These are phyloP conservation scores for Toxonevra muliebris DNA, from an alignment of 2,888 invertebrate genomes.

Conservation along the genomic window DNA sequence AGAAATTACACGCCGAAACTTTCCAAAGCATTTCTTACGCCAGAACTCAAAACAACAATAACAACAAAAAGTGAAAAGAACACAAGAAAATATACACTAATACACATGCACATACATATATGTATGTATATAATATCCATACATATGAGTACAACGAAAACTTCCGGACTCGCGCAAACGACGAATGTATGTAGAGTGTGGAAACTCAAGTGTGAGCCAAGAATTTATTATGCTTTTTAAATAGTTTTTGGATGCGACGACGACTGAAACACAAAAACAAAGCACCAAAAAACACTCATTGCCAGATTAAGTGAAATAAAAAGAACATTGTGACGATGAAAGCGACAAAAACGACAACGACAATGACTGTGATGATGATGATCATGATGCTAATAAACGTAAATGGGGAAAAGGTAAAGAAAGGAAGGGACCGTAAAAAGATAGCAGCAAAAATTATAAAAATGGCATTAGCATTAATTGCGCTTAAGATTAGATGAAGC, in stretches of 20 bases:
- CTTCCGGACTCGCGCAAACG: conserved; percentile 1
- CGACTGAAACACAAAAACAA: not conserved
- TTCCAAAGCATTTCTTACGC: no score
- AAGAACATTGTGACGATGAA: not conserved
- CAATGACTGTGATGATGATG: not conserved
- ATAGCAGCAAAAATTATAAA: not conserved
- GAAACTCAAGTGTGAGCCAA: conserved; percentile 20
- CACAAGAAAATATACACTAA: no score
- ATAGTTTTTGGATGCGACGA: not conserved
- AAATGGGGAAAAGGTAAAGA: no score
- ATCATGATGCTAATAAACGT: no score
- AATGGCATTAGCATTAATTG: not conserved
- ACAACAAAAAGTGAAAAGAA: no score
- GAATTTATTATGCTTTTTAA: conserved; percentile 9
- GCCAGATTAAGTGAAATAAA: not conserved
- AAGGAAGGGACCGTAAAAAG: not conserved
- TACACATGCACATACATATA: no score
- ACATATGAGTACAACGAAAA: conserved; percentile 3
- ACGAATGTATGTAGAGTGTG: not conserved
- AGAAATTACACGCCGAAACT: not conserved
- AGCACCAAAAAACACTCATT: not conserved
- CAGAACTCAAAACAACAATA: no score
- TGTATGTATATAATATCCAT: no score
- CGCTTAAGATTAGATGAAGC: not conserved
- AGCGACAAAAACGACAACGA: not conserved